phyloP scores from a whole-genome alignment of 1,140 invertebrate species.

The Subanguina moxae region DNA sequence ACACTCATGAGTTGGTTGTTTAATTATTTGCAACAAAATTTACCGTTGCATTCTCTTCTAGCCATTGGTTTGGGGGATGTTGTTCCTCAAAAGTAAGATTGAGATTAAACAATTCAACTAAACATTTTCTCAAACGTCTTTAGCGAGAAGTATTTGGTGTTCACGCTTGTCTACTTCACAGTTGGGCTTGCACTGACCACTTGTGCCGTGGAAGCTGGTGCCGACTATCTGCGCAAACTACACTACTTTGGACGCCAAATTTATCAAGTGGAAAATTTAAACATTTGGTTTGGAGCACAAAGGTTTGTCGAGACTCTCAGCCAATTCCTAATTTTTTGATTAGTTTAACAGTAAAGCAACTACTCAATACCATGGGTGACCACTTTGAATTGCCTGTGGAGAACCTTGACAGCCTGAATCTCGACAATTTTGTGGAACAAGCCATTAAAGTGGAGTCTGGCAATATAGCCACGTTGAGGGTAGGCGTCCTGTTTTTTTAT shows the following conservation, averaged over 20 bases:
- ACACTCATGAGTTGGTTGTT: slow-evolving; percentile 39
- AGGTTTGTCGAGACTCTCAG: slow-evolving; percentile 32
- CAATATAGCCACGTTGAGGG: slow-evolving; percentile 45
- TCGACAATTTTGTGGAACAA: slow-evolving; percentile 49
- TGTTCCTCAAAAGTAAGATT: slow-evolving; percentile 48
- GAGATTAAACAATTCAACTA: no score
- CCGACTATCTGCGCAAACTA: slow-evolving; percentile 47
- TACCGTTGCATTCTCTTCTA: no score
- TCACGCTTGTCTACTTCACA: slow-evolving; percentile 51
- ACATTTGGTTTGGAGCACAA: slow-evolving; percentile 53
- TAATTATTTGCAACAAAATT: no score
- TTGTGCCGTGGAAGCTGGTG: slow-evolving; percentile 54
- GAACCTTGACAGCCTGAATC: slow-evolving; percentile 45
- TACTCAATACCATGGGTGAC: slow-evolving; percentile 51
- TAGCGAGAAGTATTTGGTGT: slow-evolving; percentile 43
- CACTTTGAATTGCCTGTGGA: slow-evolving; percentile 49
- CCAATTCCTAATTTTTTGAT: neutral
- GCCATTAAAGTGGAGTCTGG: slow-evolving; percentile 52
- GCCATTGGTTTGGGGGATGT: slow-evolving; percentile 52
- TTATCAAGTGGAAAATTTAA: slow-evolving; percentile 45
- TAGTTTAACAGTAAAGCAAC: slow-evolving; percentile 51
- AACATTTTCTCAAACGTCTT: no score
- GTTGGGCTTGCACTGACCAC: slow-evolving; percentile 52
- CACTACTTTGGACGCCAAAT: slow-evolving; percentile 53
- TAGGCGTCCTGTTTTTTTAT: slow-evolving; percentile 1